Evolutionary conservation across 2,113 vertebrate species (phyloP).

Genomic region (Crotalus helleri): DNA sequence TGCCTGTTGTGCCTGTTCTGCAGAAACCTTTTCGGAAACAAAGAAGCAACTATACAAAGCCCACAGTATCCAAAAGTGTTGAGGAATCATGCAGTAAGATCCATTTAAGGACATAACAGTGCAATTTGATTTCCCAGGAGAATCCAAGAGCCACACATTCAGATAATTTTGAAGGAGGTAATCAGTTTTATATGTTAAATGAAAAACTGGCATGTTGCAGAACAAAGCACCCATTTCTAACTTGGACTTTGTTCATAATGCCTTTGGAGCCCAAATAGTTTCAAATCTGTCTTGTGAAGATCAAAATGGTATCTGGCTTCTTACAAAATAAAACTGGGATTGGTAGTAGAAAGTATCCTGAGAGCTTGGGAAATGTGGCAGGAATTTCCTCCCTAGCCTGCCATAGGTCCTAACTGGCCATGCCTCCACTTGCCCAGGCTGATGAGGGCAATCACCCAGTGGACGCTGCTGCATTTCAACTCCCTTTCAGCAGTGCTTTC

Average conservation of each 20-base stretch:
- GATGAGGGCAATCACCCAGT: neutral
- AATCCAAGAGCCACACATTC: neutral
- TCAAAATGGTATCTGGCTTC: neutral
- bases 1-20: neutral
- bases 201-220: neutral
- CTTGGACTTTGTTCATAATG: neutral
- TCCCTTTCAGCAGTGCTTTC: neutral
- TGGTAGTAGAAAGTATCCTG: neutral
- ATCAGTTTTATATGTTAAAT: neutral
- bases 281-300: neutral
- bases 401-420: neutral
- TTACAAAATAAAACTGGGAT: neutral
- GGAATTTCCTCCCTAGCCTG: neutral
- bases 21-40: neutral
- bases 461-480: neutral
- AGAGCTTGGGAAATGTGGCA: neutral
- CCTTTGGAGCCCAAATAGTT: neutral
- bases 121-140: neutral
- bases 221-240: neutral
- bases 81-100: neutral
- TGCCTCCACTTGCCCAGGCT: neutral
- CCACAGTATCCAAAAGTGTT: neutral
- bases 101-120: neutral
- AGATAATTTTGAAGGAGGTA: neutral
- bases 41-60: neutral